phyloP scores from a whole-genome alignment of 53 echinoderm and acorn worm genomes.

The Actinopyga echinites region DNA sequence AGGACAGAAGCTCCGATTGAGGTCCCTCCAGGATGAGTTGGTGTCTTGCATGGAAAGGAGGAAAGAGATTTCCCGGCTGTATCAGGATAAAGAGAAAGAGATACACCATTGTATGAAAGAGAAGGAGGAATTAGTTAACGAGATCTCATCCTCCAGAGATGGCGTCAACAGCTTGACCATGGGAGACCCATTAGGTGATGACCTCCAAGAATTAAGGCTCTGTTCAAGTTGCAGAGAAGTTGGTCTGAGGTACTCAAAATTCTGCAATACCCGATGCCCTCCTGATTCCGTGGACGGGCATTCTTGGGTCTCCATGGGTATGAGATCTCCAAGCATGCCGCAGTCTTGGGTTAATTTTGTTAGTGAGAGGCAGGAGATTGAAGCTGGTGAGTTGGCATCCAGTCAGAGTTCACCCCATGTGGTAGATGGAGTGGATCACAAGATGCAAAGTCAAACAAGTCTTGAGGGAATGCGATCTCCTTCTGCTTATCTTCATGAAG shows the following conservation, averaged over 20 bases:
- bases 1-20: slow-evolving; percentile 86
- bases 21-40: slow-evolving; percentile 88
- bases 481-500: too few relatives aligned
- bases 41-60: slow-evolving; percentile 82
- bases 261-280: slow-evolving; percentile 51
- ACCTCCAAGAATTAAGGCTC: neutral
- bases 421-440: too few relatives aligned
- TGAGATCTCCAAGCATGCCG: neutral
- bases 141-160: neutral
- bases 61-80: slow-evolving; percentile 24
- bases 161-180: slow-evolving; percentile 4
- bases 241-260: slow-evolving; percentile 34
- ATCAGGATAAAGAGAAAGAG: slow-evolving; percentile 38
- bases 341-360: too few relatives aligned
- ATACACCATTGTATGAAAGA: slow-evolving; percentile 40
- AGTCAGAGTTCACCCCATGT: too few relatives aligned
- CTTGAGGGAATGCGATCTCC: too few relatives aligned
- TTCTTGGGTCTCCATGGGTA: slow-evolving; percentile 11
- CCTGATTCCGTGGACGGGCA: neutral
- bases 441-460: too few relatives aligned
- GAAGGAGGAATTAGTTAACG: slow-evolving; percentile 12
- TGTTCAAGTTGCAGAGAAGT: neutral
- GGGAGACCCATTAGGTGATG: neutral
- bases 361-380: too few relatives aligned
- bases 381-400: too few relatives aligned